These are phyloP conservation scores for Lepilemur ruficaudatus DNA, from an alignment of 2,797 vertebrate species.

Conservation along the genomic window DNA sequence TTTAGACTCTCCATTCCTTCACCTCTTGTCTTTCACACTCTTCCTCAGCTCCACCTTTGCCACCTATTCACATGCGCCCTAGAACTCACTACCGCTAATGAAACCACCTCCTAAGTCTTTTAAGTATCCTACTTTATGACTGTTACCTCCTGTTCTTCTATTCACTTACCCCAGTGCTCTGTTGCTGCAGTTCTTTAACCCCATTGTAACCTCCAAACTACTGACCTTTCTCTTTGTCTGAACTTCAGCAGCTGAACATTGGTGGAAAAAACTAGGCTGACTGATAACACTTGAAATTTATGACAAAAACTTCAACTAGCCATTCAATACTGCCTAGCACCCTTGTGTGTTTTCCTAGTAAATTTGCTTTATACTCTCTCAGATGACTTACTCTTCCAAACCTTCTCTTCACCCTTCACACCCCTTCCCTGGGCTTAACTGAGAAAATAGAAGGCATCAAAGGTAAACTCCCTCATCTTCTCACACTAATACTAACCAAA, in stretches of 20 bases:
- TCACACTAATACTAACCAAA: background rate
- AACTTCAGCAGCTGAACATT: background rate
- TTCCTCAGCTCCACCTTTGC: background rate
- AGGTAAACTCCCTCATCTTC: background rate
- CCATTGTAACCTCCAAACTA: background rate
- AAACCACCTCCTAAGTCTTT: background rate
- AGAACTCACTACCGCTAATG: background rate
- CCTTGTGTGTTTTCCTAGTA: background rate
- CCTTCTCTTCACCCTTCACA: background rate
- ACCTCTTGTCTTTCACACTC: background rate
- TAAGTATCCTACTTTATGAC: background rate
- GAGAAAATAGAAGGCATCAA: slow-evolving; percentile 25
- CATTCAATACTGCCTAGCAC: background rate
- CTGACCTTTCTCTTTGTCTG: background rate
- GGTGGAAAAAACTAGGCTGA: background rate
- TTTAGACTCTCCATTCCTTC: background rate
- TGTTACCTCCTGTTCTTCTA: background rate
- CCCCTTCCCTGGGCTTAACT: background rate
- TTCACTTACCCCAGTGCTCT: background rate
- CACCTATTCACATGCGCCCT: background rate
- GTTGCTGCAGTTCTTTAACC: background rate
- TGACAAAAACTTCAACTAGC: background rate
- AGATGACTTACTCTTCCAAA: background rate
- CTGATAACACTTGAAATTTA: background rate
- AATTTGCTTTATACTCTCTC: slow-evolving; percentile 44